phyloP scores from a whole-genome alignment of 2,113 vertebrate genomes.

The Fulica atra region DNA sequence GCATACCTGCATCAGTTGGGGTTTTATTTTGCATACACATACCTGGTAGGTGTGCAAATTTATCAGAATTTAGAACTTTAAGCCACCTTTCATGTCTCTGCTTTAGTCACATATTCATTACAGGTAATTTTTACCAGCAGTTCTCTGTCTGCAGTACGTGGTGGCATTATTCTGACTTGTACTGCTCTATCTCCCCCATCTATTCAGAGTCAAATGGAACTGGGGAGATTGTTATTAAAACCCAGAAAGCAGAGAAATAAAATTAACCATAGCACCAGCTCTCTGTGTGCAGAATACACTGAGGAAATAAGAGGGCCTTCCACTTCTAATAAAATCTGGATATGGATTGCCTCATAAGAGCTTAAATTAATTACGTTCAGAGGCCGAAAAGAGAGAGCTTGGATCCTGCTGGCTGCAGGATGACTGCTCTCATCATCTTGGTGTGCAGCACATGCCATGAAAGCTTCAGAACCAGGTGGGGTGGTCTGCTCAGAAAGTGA shows the following conservation, averaged over 20 bases:
- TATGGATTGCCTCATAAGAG: constrained; percentile 21
- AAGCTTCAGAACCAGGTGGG: neutral
- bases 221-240: constrained; percentile 20
- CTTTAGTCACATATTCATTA: neutral
- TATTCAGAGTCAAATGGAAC: neutral
- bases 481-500: neutral
- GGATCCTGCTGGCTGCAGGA: neutral
- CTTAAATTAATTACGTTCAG: neutral
- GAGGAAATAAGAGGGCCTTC: constrained; percentile 47
- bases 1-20: neutral
- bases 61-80: neutral
- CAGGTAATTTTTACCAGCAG: neutral
- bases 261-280: neutral
- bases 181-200: neutral
- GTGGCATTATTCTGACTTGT: neutral
- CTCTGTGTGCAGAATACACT: neutral
- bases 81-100: neutral
- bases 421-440: neutral
- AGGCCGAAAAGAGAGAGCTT: neutral
- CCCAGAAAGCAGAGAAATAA: constrained; percentile 3
- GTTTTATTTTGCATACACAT: neutral
- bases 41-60: neutral
- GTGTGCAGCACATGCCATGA: neutral
- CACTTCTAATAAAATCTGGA: constrained; percentile 24
- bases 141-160: neutral